Evolutionary conservation across 2,797 vertebrate species (phyloP).

Genomic region (Valencia hispanica): DNA sequence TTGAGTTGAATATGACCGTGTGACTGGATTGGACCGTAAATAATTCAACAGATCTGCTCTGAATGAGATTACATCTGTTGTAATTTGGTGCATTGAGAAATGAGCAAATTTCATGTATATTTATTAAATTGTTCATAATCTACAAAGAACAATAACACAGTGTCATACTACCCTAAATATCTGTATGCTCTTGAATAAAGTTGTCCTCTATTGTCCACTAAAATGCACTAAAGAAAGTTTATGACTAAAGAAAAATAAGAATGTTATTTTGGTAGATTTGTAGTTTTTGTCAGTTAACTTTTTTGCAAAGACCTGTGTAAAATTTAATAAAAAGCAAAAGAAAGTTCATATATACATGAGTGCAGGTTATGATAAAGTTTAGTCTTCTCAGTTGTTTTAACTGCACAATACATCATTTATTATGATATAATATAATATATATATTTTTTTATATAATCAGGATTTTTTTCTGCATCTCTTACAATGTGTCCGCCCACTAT

Average conservation of each 20-base stretch:
- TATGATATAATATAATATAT: no score
- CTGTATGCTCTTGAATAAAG: neutral
- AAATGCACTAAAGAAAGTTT: neutral
- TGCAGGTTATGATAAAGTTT: neutral
- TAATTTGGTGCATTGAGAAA: neutral
- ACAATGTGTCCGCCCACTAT: constrained; percentile 17
- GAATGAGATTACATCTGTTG: neutral
- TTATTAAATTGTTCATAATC: neutral
- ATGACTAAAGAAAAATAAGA: neutral
- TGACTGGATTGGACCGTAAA: neutral
- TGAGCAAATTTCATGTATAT: no score
- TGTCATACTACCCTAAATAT: neutral
- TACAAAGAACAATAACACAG: neutral
- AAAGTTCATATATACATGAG: no score
- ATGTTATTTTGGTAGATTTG: neutral
- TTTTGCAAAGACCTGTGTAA: neutral
- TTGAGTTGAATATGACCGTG: neutral
- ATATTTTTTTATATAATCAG: constrained; percentile 19
- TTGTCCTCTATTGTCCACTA: neutral
- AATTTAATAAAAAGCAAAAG: neutral
- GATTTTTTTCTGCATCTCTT: constrained; percentile 42
- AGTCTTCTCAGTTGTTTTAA: neutral
- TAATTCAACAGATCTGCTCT: neutral
- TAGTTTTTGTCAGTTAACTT: neutral
- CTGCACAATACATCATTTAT: no score